A percentile compares a stretch with the other conserved stretches of the same genome.
phyloP scores from a whole-genome alignment of 1,140 invertebrate genomes.

The Trissolcus basalis region DNA sequence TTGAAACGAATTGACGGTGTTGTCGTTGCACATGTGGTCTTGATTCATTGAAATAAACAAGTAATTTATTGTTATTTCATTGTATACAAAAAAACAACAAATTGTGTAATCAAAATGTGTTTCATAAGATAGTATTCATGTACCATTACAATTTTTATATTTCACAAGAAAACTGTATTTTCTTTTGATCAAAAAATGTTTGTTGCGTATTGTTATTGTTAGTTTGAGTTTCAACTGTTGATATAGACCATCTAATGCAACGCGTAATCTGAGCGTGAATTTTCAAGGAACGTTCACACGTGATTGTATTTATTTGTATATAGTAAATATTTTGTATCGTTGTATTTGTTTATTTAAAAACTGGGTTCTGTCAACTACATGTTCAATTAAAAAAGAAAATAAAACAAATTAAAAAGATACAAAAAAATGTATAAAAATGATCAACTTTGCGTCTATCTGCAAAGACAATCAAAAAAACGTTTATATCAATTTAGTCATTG shows the following conservation, averaged over 20 bases:
- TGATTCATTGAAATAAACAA: constrained; percentile 12
- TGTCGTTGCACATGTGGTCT: constrained; percentile 35
- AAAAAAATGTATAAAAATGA: constrained; percentile 5
- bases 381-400: constrained; percentile 14
- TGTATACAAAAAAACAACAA: no score
- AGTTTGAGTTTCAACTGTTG: no score
- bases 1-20: constrained; percentile 34
- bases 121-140: no score
- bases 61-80: no score
- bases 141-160: no score
- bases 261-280: constrained; percentile 34
- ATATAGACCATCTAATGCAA: constrained; percentile 43
- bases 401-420: no score
- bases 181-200: no score
- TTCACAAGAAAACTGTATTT: no score
- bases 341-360: constrained; percentile 12
- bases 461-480: constrained; percentile 48
- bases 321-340: constrained; percentile 3
- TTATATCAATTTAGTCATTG: constrained; percentile 58
- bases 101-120: no score
- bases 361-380: constrained; percentile 25
- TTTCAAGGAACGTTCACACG: constrained; percentile 51
- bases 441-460: constrained; percentile 31
- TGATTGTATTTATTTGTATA: constrained; percentile 2
- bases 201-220: no score